phyloP scores from a whole-genome alignment of 2,888 invertebrate species.

The Auanema freiburgensis region DNA sequence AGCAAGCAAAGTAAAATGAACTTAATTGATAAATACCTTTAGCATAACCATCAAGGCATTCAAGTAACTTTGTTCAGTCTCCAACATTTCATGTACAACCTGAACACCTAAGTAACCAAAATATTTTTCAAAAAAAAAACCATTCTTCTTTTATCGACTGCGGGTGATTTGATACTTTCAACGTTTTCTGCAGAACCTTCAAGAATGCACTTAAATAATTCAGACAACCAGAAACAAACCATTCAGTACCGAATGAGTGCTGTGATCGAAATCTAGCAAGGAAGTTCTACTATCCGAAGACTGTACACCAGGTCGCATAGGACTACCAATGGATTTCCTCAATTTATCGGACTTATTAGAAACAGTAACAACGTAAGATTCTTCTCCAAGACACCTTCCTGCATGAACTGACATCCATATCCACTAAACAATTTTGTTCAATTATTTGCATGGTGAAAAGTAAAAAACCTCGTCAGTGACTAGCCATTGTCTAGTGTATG shows the following conservation, averaged over 20 bases:
- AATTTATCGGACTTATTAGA: not conserved
- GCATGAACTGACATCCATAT: conserved; percentile 24
- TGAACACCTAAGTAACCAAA: too few relatives aligned
- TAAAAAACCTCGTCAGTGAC: too few relatives aligned
- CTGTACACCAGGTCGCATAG: not conserved
- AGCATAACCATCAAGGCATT: conserved; percentile 89
- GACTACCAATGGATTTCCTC: not conserved
- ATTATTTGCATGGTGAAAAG: not conserved
- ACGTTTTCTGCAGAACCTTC: conserved; percentile 26
- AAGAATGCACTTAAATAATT: not conserved
- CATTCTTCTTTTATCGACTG: conserved; percentile 68
- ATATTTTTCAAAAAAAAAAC: too few relatives aligned
- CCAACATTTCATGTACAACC: conserved; percentile 86
- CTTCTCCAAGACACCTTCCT: conserved; percentile 19
- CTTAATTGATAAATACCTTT: conserved; percentile 70
- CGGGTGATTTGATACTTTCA: conserved; percentile 20
- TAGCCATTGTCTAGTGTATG: too few relatives aligned
- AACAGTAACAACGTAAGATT: not conserved
- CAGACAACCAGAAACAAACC: conserved; percentile 1
- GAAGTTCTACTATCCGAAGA: conserved; percentile 1
- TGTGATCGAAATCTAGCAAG: conserved; percentile 5
- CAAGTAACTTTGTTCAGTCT: conserved; percentile 96
- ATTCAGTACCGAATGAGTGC: conserved; percentile 1
- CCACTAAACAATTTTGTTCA: conserved; percentile 25
- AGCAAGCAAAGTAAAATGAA: not conserved